Evolutionary conservation across 2,888 invertebrate species (phyloP).

Genomic region (Caenorhabditis doughertyi): DNA sequence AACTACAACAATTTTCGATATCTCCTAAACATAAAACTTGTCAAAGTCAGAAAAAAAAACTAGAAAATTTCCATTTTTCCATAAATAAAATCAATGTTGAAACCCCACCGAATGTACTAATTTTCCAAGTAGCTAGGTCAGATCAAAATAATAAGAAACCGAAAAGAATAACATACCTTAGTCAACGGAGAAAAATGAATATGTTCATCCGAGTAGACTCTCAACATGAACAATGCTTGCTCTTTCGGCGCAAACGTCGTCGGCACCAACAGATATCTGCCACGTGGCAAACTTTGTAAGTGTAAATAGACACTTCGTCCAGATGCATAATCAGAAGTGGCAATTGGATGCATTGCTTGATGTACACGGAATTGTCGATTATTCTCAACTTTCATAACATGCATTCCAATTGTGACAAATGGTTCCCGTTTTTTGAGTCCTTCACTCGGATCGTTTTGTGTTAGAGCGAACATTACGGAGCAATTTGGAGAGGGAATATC

Average conservation of each 20-base stretch:
- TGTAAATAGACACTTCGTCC: conserved; percentile 84
- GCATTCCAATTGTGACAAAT: conserved; percentile 82
- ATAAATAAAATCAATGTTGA: too few species aligned
- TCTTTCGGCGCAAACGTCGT: conserved; percentile 86
- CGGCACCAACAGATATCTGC: conserved; percentile 85
- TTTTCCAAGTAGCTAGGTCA: background rate
- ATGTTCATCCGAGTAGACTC: conserved; percentile 83
- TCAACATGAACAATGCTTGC: conserved; percentile 85
- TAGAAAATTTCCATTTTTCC: too few species aligned
- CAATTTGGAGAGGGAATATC: conserved; percentile 72
- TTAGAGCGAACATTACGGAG: conserved; percentile 80
- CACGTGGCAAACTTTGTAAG: conserved; percentile 82
- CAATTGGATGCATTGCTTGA: conserved; percentile 82
- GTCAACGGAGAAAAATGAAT: conserved; percentile 57
- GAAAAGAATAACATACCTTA: conserved; percentile 45
- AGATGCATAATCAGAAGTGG: conserved; percentile 84
- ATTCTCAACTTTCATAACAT: conserved; percentile 82
- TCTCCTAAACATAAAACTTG: too few species aligned
- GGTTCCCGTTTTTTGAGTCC: conserved; percentile 78
- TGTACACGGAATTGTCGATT: conserved; percentile 84
- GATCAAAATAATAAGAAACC: background rate
- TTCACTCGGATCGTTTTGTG: conserved; percentile 76
- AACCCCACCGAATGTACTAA: too few species aligned
- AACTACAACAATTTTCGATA: too few species aligned
- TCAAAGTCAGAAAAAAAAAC: too few species aligned